Evolutionary conservation across 64 coral and sea anemone species (phyloP), one percentile per base, ranked within the genome.

Genomic region (Orbicella faveolata): DNA sequence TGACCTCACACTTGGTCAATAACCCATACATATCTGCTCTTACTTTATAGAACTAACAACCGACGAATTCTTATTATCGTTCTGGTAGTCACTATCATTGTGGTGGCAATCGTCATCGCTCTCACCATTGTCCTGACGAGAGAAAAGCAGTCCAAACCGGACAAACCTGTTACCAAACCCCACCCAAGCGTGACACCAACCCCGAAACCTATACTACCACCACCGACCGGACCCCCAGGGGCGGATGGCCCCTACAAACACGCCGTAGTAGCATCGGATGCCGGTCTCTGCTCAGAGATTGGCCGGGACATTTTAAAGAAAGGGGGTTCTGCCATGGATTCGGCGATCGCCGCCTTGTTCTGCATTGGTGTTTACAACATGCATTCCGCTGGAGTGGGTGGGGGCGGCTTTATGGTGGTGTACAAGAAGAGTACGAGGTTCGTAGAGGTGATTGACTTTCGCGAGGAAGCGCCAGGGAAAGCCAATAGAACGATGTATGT

Each of bases 321-420:
- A 61, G 74, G 79, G 0, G 94, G 94, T 2, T 89, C 97, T 4
- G 97, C 97, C 0, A 92, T 96, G 15, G 97, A 96, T 61, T 69
- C 94, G 14, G 94, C 94, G 0, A 74, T 99, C 2, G 91, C 97
- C 2, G 26, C 97, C 6, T 76, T 99, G 34, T 81, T 99, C 66
- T 99, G 97, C 79, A 87, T 95, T 16, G 97, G 97, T 20, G 92
- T 99, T 75, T 88, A 89, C 52, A 93, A 96, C 87, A 90, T 95
- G 75, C 97, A 99, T 70, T 99, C 97, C 18, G 91, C 97, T 17
- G 97, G 97, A 2, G 81, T 99, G 18, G 97, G 97, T 23, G 97
- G 97, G 17, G 97, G 97, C 2, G 97, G 97, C 0, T 99, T 99
- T 52, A 94, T 99, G 88, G 61, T 94, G 3, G 97, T 99, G 57